These are phyloP conservation scores for Drepanosiphum platanoidis DNA, from an alignment of 2,888 invertebrate species.

Conservation along the genomic window DNA sequence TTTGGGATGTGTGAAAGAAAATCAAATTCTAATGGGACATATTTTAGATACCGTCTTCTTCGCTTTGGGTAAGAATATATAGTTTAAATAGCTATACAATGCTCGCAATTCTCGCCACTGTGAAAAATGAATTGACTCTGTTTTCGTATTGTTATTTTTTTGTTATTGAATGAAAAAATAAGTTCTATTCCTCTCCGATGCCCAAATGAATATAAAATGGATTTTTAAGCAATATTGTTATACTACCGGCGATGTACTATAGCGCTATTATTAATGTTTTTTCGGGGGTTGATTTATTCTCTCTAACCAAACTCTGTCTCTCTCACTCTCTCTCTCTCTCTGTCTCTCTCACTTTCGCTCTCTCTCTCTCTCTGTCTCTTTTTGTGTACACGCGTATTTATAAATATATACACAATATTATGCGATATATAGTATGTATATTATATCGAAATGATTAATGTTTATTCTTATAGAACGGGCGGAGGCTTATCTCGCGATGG, in stretches of 20 bases:
- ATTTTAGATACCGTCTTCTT: conserved; percentile 28
- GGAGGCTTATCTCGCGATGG: not conserved
- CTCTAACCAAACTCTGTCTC: not conserved
- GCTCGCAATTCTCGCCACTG: not conserved
- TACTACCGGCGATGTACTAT: not conserved
- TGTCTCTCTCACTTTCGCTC: not conserved
- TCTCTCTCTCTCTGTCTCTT: not conserved
- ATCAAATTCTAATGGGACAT: conserved; percentile 14
- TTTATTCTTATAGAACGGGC: not conserved
- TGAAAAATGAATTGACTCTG: not conserved
- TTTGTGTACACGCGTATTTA: too few relatives aligned
- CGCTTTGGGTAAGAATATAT: conserved; percentile 34
- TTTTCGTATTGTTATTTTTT: not conserved
- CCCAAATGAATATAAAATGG: not conserved
- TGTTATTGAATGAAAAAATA: not conserved
- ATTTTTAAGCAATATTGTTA: conserved; percentile 13
- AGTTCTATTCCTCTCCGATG: not conserved
- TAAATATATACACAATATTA: not conserved
- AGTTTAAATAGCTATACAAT: not conserved
- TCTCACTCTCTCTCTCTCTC: not conserved
- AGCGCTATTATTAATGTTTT: conserved; percentile 3
- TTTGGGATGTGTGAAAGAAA: conserved; percentile 36
- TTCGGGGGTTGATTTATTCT: not conserved
- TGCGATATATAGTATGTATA: not conserved
- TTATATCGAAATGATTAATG: not conserved